Evolutionary conservation across 2,113 vertebrate species (phyloP).

Genomic region (Lepisosteus osseus): DNA sequence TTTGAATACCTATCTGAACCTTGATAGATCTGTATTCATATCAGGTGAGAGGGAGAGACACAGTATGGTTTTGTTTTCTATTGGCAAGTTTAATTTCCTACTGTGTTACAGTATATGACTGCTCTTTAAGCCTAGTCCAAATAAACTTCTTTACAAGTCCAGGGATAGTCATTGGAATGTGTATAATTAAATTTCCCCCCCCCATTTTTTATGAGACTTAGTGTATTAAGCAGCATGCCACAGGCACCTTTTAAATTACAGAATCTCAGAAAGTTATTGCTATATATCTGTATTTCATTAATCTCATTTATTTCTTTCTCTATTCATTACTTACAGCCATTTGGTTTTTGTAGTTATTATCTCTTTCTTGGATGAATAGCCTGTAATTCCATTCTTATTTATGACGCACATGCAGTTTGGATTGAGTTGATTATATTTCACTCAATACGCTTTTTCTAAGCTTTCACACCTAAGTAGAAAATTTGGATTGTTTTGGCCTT

Average conservation of each 20-base stretch:
- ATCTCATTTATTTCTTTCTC: slow-evolving; percentile 28
- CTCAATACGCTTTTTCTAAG: too few species aligned
- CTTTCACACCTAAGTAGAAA: too few species aligned
- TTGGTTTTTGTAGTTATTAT: slow-evolving; percentile 11
- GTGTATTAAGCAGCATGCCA: slow-evolving; percentile 22
- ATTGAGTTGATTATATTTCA: too few species aligned
- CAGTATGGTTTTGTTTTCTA: neutral
- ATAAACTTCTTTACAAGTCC: too few species aligned
- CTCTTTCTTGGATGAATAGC: slow-evolving; percentile 33
- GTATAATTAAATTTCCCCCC: neutral
- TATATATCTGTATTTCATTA: slow-evolving; percentile 43
- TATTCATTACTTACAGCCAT: slow-evolving; percentile 36
- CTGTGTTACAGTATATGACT: too few species aligned
- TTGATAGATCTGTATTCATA: too few species aligned
- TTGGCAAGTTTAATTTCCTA: neutral
- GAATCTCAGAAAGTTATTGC: slow-evolving; percentile 19
- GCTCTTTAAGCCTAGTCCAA: too few species aligned
- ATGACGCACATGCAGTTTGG: slow-evolving; percentile 6
- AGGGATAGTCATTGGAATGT: neutral
- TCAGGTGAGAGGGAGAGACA: neutral
- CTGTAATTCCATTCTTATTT: slow-evolving; percentile 45
- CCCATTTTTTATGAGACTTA: slow-evolving; percentile 35
- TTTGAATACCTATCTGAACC: too few species aligned
- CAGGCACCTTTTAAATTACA: slow-evolving; percentile 32
- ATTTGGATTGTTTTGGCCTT: too few species aligned